Conservation (phyloP, 1,140 invertebrate genomes). For the Drosophila guanche region DNA sequence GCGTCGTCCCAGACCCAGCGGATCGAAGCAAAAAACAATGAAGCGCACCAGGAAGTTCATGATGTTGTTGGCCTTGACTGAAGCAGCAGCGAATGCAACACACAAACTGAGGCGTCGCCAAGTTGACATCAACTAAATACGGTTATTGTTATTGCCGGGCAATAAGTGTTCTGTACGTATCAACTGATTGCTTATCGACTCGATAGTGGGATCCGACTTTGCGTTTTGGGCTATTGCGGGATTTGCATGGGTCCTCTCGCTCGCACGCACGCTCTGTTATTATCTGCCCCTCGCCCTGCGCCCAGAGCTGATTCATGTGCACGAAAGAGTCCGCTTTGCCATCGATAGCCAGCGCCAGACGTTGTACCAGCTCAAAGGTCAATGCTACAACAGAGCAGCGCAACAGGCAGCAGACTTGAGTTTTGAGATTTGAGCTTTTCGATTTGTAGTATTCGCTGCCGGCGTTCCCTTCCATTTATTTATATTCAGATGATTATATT, state of each 20-base stretch:
- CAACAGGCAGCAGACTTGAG: too few relatives aligned
- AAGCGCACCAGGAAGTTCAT: constrained; percentile 79
- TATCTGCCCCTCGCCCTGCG: neutral
- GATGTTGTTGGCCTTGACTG: constrained; percentile 2
- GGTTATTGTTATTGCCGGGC: neutral
- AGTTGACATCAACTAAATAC: constrained; percentile 31
- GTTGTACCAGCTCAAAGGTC: constrained; percentile 50
- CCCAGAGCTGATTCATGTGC: constrained; percentile 30
- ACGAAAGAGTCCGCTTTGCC: neutral
- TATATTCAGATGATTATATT: too few relatives aligned
- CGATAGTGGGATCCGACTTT: constrained; percentile 17
- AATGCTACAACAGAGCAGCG: neutral
- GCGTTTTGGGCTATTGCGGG: constrained; percentile 2
- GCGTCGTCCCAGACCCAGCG: constrained; percentile 70
- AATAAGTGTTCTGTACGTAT: constrained; percentile 19
- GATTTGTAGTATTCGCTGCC: too few relatives aligned
- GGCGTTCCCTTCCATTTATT: too few relatives aligned
- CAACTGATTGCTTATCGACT: constrained; percentile 38
- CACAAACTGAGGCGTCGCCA: constrained; percentile 11
- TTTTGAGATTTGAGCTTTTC: too few relatives aligned
- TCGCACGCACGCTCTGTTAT: neutral
- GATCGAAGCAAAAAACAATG: constrained; percentile 73
- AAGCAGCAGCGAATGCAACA: constrained; percentile 15
- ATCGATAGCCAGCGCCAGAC: constrained; percentile 16
- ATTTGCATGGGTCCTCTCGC: constrained; percentile 35